Base-by-base conservation (phyloP, 2,797 vertebrate species). In the Rousettus madagascariensis region DNA sequence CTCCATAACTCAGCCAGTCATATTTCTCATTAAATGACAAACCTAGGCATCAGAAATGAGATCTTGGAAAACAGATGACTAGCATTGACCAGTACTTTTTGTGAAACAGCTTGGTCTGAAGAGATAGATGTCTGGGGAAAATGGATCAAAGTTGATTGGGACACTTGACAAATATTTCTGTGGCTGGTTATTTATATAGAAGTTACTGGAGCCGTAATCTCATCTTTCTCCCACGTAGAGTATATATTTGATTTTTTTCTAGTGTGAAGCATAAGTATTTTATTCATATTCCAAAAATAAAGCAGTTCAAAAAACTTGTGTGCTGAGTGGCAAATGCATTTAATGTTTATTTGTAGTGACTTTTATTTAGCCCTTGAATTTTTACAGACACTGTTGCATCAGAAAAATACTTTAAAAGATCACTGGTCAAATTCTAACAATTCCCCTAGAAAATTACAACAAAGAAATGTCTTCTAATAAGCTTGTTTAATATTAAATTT, bases 401-500 rank as follows among this genome's bases (percentile, higher is more conserved):
- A 95, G 82, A 75, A 94, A 97, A 86, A 22, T 24, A 89, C 55
- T 16, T 79, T 83, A 20, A 82, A 93, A 95, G 1, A 5, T 93
- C 33, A 74, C n/a, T 80, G 91, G 49, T 89, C 16, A 82, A 75
- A 43, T 95, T 94, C 38, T 96, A 74, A 91, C 66, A 82, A 65
- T 89, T 80, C 30, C 36, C 26, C 36, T 78, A 53, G 77, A 94
- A 87, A 94, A 38, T 92, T 92, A 86, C 4, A 89, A 71, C 78
- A 96, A 78, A 63, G 41, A 88, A 17, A 26, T 95, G 36, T 55
- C 89, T 95, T 96, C 53, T 89, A 72, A 80, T 95, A 94, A 96
- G 5, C 68, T 94, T 95, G 65, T 86, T 77, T 94, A 66, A 43
- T 93, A 86, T 94, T 97, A 92, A 82, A 71, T 96, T 94, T 96